Evolutionary conservation across 2,113 vertebrate species (phyloP), one percentile per base, ranked within the genome.

Genomic region (Eleginops maclovinus): DNA sequence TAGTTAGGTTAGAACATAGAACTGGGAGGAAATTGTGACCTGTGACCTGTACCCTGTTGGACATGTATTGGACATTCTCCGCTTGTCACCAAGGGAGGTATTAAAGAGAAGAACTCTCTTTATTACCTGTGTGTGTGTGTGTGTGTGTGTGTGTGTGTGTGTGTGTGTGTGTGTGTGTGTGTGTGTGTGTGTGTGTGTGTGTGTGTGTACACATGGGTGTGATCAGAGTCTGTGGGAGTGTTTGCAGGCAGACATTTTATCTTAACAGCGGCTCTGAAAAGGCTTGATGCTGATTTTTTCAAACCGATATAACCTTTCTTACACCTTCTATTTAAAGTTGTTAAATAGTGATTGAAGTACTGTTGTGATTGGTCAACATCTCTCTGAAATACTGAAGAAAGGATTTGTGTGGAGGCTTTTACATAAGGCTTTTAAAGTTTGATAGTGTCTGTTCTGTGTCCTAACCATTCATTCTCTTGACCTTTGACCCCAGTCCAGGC

Each of bases 401-500:
- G 46, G 46, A 16, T 47, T 47, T 47, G 51, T 9, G 4, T 11
- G 2, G 24, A 16, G 15, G 46, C 46, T 47, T 15, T 21, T 53
- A n/a, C 13, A 19, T 50, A 19, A 50, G 3, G 5, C 28, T 31
- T 31, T 31, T 31, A 4, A 31, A 4, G 28, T 28, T 28, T 28
- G 28, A 59, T 7, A 14, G 41, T 46, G 9, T 31, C 3, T 44
- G 3, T 15, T 62, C 1, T 65, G 8, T 17, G 14, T 58, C 36
- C 21, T 47, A 1, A 77, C 4, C n/a, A 0, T 51, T 53, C 0
- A 10, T 67, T 66, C 14, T 2, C 56, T 40, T 63, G 44, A 66
- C 69, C 43, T 60, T 46, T 82, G 41, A 85, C 56, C 68, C 64
- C 93, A 98, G 97, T 96, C 89, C 96, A 97, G 50, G 96, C 94